Base-by-base conservation (phyloP, 2,888 invertebrate species). In the Lasioglossum zephyrum region DNA sequence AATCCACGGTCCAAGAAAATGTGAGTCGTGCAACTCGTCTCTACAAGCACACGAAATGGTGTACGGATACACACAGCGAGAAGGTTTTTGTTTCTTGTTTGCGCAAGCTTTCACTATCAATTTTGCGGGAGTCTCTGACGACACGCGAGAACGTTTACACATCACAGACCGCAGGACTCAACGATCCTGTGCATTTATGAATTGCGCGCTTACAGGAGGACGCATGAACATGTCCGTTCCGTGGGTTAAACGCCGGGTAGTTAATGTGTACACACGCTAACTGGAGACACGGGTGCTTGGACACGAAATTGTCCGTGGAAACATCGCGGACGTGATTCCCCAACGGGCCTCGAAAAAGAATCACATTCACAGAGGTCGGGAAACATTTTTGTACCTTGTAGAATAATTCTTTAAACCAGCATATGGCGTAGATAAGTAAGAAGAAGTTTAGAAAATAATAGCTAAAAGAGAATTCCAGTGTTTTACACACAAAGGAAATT, bases 221-320 rank as follows among this genome's bases (percentile, higher is more conserved):
- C 77, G 41, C 53, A 39, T 6, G n/a, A 31, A 53, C 70, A 57
- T 26, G 39, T 39, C 22, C 22, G 2, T 18, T 11, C 69, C 41
- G 63, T 79, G 77, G 70, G 81, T 81, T 87, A 81, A 87, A 81
- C 47, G n/a, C 11, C 73, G 36, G 53, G 39, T 70, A n/a, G 66
- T 82, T 88, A 88, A 88, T 73, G 60, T 74, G 77, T 60, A 49
- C 41, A 78, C 60, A 53, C 60, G 70, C 49, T 77, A 73, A 63
- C 66, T 13, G 49, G 66, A 22, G 49, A 18, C 57, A 53, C 22
- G 49, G 63, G 26, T 76, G 70, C 44, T 76, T 18, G 73, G 31
- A 70, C 72, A 44, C 36, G 63, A 81, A 69, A 89, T 79, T 73
- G 77, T 73, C 73, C 73, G 53, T 77, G 49, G 41, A 76, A 76